phyloP scores from a whole-genome alignment of 2,888 invertebrate species.

The Bembecia ichneumoniformis region DNA sequence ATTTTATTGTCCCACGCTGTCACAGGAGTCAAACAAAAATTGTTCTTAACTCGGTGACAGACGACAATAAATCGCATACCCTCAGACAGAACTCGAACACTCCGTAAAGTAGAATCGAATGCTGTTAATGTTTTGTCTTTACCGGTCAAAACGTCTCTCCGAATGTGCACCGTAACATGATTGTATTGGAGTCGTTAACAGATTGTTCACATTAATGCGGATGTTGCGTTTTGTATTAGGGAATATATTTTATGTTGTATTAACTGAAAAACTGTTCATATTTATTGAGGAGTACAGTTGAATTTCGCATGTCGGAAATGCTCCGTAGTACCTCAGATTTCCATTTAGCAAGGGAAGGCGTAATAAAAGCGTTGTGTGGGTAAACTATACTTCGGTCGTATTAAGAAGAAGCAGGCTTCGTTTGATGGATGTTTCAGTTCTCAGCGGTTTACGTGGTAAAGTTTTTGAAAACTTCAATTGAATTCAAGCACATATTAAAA shows the following conservation, averaged over 20 bases:
- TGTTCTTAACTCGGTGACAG: constrained; percentile 38
- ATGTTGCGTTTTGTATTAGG: constrained; percentile 44
- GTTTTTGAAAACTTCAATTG: constrained; percentile 29
- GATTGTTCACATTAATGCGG: constrained; percentile 39
- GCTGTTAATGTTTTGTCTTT: constrained; percentile 48
- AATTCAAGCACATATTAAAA: background rate
- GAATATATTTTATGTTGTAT: constrained; percentile 17
- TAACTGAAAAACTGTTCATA: constrained; percentile 34
- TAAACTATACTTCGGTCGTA: constrained; percentile 49
- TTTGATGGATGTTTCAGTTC: constrained; percentile 56
- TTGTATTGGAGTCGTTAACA: constrained; percentile 50
- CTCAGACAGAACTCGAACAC: constrained; percentile 28
- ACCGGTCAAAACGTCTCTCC: constrained; percentile 27
- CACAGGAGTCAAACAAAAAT: constrained; percentile 36
- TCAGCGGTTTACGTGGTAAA: constrained; percentile 43
- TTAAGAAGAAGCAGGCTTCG: constrained; percentile 51
- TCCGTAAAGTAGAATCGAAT: constrained; percentile 47
- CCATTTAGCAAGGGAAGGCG: constrained; percentile 39
- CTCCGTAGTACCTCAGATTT: constrained; percentile 22
- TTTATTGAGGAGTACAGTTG: constrained; percentile 28
- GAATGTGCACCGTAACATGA: constrained; percentile 56
- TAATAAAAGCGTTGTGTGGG: constrained; percentile 26
- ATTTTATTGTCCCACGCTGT: constrained; percentile 57
- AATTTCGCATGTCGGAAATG: constrained; percentile 17
- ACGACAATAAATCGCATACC: constrained; percentile 43